Evolutionary conservation across 2,888 invertebrate genomes (phyloP), one percentile per base, ranked within the genome.

Genomic region (Exocentrus adspersus): DNA sequence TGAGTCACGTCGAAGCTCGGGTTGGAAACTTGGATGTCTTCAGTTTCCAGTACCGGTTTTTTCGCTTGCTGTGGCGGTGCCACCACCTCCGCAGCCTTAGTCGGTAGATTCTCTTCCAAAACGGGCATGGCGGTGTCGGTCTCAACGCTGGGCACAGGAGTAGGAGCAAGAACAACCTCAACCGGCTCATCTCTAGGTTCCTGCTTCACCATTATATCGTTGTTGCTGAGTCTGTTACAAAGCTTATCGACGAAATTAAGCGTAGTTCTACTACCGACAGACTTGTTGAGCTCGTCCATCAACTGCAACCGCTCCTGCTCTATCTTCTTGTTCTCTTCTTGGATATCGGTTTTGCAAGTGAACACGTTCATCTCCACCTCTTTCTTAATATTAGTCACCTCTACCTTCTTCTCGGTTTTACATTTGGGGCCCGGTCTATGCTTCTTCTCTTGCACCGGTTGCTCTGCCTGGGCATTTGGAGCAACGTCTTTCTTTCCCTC

Each of bases 241-340:
- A 80, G 68, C 60, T 77, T 74, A 28, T 79, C 78, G 6, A 78
- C 72, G 57, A 80, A 80, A 62, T 78, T 77, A 21, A 78, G 66
- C 1, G 76, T 75, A 1, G 75, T 69, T 46, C 82, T 74, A 14
- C 73, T 74, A 42, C 77, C 76, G 14, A 81, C 73, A 2, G 74
- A 74, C 68, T 79, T 75, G 60, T 77, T 79, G 4, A 86, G 80
- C 68, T 86, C 85, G 42, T 85, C 82, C 86, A 86, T 86, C 63
- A 81, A 84, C 58, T 83, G 81, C 50, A 84, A 79, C 0, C 86
- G 80, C 65, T 85, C 84, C 37, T 83, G 77, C 64, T 85, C 83
- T 54, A 86, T 84, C 63, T 83, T 82, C 3, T 80, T 78, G 42
- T 79, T 76, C 37, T 85, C 85, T 42, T 83, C 83, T 42, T 83